Percentiles rank a stretch among this genome's conserved stretches.
Evolutionary conservation across 1,140 invertebrate species (phyloP).

Genomic region (Drosophila nigromelanica): DNA sequence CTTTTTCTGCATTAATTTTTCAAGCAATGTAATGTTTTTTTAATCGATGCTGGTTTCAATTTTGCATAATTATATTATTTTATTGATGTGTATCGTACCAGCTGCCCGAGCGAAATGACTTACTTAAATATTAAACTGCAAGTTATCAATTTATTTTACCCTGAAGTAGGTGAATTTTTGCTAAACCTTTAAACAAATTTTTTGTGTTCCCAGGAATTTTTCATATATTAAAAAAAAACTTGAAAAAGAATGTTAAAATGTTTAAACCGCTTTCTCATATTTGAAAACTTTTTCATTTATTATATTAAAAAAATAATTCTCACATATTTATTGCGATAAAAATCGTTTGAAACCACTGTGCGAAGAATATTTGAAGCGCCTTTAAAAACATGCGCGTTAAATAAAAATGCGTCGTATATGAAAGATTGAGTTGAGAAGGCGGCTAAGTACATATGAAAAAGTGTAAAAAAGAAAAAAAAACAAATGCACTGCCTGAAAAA

Average conservation of each 20-base stretch:
- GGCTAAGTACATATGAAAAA: slow-evolving; percentile 53
- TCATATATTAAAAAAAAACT: too few species aligned
- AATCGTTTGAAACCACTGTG: slow-evolving; percentile 13
- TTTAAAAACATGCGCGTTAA: slow-evolving; percentile 41
- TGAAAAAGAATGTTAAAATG: too few species aligned
- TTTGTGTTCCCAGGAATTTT: too few species aligned
- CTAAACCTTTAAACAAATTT: too few species aligned
- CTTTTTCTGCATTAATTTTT: background rate
- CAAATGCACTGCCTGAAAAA: slow-evolving; percentile 19
- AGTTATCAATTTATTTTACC: too few species aligned
- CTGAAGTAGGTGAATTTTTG: too few species aligned
- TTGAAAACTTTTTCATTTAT: too few species aligned
- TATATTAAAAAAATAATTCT: too few species aligned
- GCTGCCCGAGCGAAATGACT: too few species aligned
- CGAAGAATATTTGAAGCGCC: background rate
- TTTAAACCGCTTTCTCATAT: too few species aligned
- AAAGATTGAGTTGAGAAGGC: slow-evolving; percentile 61
- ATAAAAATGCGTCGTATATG: slow-evolving; percentile 62
- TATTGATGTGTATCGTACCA: too few species aligned
- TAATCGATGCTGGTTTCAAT: background rate
- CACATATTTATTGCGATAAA: slow-evolving; percentile 1
- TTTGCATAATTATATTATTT: background rate
- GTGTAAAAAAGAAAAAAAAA: slow-evolving; percentile 21
- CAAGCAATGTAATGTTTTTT: background rate
- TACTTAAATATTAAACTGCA: too few species aligned